phyloP scores from a whole-genome alignment of 2,888 invertebrate species.

The Rhaphigaster nebulosa region DNA sequence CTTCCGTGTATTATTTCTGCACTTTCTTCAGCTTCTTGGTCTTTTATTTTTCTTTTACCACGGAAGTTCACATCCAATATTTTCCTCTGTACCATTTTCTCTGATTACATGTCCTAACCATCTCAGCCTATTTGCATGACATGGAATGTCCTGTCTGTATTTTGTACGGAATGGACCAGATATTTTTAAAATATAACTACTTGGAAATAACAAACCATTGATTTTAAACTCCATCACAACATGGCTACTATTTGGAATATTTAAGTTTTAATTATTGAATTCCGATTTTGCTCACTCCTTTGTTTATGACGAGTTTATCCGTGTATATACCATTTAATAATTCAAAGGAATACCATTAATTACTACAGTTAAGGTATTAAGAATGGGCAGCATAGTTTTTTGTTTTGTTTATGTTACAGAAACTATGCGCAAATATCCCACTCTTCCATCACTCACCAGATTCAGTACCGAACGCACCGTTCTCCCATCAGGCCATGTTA shows the following conservation, averaged over 20 bases:
- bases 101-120: too few relatives aligned
- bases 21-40: too few relatives aligned
- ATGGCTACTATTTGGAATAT: background rate
- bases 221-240: background rate
- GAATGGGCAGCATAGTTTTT: background rate
- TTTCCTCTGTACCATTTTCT: too few relatives aligned
- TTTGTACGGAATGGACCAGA: too few relatives aligned
- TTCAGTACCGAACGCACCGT: conserved; percentile 68
- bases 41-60: too few relatives aligned
- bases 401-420: conserved; percentile 60
- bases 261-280: background rate
- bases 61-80: too few relatives aligned
- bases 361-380: background rate
- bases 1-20: too few relatives aligned
- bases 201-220: too few relatives aligned
- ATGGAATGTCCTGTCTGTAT: too few relatives aligned
- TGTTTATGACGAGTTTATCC: background rate
- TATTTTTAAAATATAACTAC: too few relatives aligned
- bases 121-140: too few relatives aligned
- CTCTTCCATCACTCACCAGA: conserved; percentile 68
- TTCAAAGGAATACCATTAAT: background rate
- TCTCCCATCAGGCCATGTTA: conserved; percentile 64
- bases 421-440: conserved; percentile 69
- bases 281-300: background rate
- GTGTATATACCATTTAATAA: background rate